Evolutionary conservation across 2,888 invertebrate species (phyloP).

Genomic region (Brachypterus glaber): DNA sequence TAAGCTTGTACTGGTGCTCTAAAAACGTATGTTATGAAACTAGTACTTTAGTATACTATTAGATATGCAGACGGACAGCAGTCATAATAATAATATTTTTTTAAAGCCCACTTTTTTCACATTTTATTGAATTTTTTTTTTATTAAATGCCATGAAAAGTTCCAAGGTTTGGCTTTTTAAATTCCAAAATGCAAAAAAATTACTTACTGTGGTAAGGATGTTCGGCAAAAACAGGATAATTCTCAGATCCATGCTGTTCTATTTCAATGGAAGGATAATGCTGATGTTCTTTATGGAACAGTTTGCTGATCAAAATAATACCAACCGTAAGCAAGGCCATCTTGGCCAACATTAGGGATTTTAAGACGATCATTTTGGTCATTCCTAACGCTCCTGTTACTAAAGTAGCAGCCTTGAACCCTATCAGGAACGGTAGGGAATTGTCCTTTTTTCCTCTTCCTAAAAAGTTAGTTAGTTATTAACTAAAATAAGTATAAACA

Average conservation of each 20-base stretch:
- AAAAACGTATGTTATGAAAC: too few species aligned
- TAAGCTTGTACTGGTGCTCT: too few species aligned
- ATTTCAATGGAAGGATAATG: slow-evolving; percentile 31
- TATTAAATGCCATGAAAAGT: too few species aligned
- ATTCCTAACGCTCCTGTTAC: slow-evolving; percentile 51
- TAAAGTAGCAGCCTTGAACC: slow-evolving; percentile 56
- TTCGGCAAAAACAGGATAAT: slow-evolving; percentile 23
- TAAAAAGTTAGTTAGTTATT: slow-evolving; percentile 27
- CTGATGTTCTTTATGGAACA: slow-evolving; percentile 22
- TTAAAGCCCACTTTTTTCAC: too few species aligned
- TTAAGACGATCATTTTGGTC: slow-evolving; percentile 42
- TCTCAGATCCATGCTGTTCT: slow-evolving; percentile 39
- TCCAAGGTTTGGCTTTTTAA: too few species aligned
- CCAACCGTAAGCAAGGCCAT: slow-evolving; percentile 55
- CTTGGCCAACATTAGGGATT: slow-evolving; percentile 61
- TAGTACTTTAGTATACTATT: too few species aligned
- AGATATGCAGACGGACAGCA: too few species aligned
- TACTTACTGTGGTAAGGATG: slow-evolving; percentile 22
- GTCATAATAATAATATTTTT: too few species aligned
- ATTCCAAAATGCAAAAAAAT: too few species aligned
- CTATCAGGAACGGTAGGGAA: slow-evolving; percentile 56
- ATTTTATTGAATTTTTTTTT: too few species aligned
- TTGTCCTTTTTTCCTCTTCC: slow-evolving; percentile 51
- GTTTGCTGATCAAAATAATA: slow-evolving; percentile 39
- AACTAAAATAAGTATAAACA: not conserved